Conservation (phyloP, 2,113 vertebrate genomes). For the Microcebus murinus region DNA sequence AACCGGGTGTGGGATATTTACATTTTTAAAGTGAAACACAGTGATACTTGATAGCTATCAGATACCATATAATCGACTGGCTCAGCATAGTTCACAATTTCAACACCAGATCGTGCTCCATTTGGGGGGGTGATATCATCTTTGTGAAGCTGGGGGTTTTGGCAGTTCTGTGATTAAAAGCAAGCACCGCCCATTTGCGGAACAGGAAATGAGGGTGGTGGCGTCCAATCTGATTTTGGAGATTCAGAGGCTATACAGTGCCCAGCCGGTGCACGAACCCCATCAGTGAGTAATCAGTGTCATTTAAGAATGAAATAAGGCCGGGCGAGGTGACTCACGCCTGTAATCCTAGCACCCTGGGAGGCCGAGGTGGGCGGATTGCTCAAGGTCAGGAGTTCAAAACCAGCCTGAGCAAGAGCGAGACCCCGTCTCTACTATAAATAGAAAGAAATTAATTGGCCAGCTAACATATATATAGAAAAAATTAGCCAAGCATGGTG, state of each 20-base stretch:
- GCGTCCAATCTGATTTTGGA: not conserved
- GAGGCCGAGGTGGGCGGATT: too few species aligned
- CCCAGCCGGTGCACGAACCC: not conserved
- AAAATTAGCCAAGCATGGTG: too few species aligned
- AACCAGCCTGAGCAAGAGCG: too few species aligned
- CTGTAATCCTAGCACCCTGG: too few species aligned
- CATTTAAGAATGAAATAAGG: not conserved
- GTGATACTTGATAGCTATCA: not conserved
- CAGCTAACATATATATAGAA: too few species aligned
- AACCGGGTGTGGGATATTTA: not conserved
- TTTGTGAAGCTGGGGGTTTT: not conserved
- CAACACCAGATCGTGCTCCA: rapidly evolving
- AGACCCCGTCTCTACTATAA: too few species aligned
- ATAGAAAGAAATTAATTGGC: too few species aligned
- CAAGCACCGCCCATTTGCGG: not conserved
- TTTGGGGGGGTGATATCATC: not conserved
- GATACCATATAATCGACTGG: not conserved
- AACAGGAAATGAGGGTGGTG: not conserved
- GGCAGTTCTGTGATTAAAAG: not conserved
- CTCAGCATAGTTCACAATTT: not conserved
- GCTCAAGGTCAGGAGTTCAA: too few species aligned
- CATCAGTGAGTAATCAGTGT: not conserved
- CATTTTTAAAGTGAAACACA: not conserved
- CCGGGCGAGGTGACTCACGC: too few species aligned
- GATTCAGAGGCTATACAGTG: not conserved